phyloP scores from a whole-genome alignment of 2,113 vertebrate genomes.

The Rattus rattus region DNA sequence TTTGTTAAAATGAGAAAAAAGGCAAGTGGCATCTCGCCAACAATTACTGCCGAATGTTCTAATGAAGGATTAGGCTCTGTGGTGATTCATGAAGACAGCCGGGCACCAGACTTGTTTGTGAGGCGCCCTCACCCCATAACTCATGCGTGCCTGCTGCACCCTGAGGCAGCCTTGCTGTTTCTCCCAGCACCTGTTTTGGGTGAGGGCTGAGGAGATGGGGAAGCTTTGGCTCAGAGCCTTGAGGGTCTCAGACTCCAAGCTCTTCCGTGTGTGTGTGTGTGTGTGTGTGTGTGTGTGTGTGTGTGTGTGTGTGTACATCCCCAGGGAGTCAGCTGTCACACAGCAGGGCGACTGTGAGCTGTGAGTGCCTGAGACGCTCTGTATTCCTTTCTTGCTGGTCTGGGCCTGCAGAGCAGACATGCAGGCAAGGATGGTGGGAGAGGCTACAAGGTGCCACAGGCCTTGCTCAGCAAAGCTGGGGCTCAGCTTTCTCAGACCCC shows the following conservation, averaged over 20 bases:
- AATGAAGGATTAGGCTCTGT: constrained; percentile 89
- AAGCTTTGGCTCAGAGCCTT: constrained; percentile 4
- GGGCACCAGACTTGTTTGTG: constrained; percentile 84
- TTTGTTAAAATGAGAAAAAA: constrained; percentile 92
- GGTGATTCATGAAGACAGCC: constrained; percentile 88
- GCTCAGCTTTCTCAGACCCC: neutral
- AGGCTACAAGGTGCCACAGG: neutral
- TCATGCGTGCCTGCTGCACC: neutral
- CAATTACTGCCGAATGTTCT: constrained; percentile 93
- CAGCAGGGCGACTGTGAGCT: neutral
- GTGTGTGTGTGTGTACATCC: too few species aligned
- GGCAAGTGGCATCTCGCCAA: constrained; percentile 90
- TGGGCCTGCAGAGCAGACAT: rapidly evolving
- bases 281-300: neutral
- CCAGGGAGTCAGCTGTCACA: neutral
- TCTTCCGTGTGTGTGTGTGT: neutral
- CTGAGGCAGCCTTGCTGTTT: neutral
- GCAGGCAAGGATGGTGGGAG: rapidly evolving
- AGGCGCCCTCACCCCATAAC: neutral
- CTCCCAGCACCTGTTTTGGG: constrained; percentile 3
- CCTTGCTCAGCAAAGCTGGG: neutral
- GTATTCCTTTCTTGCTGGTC: neutral
- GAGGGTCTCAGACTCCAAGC: neutral
- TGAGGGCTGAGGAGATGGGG: neutral
- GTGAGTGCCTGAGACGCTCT: neutral